Evolutionary conservation across 1,140 invertebrate genomes (phyloP).

Genomic region (Apis dorsata): DNA sequence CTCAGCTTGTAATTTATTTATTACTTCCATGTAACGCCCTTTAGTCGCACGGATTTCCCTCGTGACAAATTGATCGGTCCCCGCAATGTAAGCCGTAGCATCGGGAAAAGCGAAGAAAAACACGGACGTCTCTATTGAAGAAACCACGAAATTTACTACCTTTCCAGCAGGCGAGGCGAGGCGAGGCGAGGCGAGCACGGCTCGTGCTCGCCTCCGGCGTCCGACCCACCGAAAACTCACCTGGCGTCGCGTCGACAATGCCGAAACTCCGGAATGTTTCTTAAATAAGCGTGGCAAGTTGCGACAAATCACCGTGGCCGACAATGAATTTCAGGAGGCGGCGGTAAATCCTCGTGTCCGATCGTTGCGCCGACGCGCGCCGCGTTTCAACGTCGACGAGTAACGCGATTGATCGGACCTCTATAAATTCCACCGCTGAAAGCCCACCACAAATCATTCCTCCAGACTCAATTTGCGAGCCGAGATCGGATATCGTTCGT

Average conservation of each 20-base stretch:
- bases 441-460: constrained; percentile 48
- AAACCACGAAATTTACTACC: constrained; percentile 69
- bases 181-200: constrained; percentile 56
- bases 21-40: not conserved
- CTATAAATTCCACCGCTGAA: constrained; percentile 56
- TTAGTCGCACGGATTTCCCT: not conserved
- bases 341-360: constrained; percentile 45
- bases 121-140: constrained; percentile 59
- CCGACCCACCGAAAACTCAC: constrained; percentile 59
- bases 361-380: constrained; percentile 28
- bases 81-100: not conserved
- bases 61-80: not conserved
- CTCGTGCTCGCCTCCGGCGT: constrained; percentile 23
- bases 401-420: constrained; percentile 21
- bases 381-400: constrained; percentile 26
- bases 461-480: constrained; percentile 37
- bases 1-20: not conserved
- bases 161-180: constrained; percentile 39
- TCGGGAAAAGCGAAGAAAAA: constrained; percentile 34
- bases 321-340: constrained; percentile 47
- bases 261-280: constrained; percentile 56
- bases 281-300: constrained; percentile 68
- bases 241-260: constrained; percentile 66
- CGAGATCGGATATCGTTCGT: not conserved
- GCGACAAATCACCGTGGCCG: constrained; percentile 68